These are phyloP conservation scores for Trachurus trachurus DNA, from an alignment of 2,797 vertebrate genomes.

Conservation along the genomic window DNA sequence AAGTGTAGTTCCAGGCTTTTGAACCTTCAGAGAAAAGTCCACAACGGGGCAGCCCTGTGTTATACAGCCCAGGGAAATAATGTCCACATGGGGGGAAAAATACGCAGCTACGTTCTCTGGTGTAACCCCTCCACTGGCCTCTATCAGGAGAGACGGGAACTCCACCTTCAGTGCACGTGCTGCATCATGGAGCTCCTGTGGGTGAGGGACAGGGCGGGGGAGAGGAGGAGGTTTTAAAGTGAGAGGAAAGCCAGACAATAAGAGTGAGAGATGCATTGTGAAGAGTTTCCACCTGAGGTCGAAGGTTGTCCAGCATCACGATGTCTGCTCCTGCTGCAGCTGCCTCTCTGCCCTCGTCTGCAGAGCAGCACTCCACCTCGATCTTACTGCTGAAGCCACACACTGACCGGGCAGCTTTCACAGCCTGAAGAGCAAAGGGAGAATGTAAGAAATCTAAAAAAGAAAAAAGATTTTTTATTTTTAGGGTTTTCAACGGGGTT, in stretches of 20 bases:
- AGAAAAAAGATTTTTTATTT: too few species aligned
- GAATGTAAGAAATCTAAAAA: not conserved
- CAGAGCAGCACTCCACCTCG: conserved; percentile 87
- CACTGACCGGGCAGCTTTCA: conserved; percentile 73
- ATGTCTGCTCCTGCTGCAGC: conserved; percentile 86
- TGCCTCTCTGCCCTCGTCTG: conserved; percentile 82
- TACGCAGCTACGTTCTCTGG: conserved; percentile 78
- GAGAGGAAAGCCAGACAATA: not conserved
- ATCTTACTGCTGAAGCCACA: conserved; percentile 87
- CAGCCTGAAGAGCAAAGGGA: conserved; percentile 74
- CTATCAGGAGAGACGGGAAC: conserved; percentile 82
- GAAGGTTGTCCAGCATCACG: conserved; percentile 90
- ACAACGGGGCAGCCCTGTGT: conserved; percentile 88
- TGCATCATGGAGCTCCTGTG: conserved; percentile 83
- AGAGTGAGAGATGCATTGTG: not conserved
- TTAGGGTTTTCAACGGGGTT: too few species aligned
- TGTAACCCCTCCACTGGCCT: conserved; percentile 89
- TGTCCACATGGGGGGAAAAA: conserved; percentile 85
- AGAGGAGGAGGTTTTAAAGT: not conserved
- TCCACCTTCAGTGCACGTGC: conserved; percentile 81
- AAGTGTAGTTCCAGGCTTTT: conserved; percentile 40
- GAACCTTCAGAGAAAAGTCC: conserved; percentile 91
- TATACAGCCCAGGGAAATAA: conserved; percentile 90
- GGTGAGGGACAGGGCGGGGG: conserved; percentile 7
- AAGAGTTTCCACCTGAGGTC: conserved; percentile 79